Evolutionary conservation across 2,113 vertebrate genomes (phyloP), one percentile per base, ranked within the genome.

Genomic region (Coptodon bakossiorum): DNA sequence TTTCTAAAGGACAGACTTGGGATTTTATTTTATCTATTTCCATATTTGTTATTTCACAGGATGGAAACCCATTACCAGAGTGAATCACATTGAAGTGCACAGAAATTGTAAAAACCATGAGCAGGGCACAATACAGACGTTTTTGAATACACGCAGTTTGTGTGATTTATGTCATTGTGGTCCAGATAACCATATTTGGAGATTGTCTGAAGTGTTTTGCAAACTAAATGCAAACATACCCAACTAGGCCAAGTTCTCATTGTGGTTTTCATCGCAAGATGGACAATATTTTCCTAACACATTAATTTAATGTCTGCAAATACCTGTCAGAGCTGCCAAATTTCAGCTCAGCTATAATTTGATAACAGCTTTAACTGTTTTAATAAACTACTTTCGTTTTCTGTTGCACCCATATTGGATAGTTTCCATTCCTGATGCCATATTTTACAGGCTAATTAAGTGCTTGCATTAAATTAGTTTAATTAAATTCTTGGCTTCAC

Each of bases 1-100:
- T 91, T 82, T 6, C 86, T 89, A 88, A 82, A 86, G 89, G 89
- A 92, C 90, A 84, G 59, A 71, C 17, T 5, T 6, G 45, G 52
- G 53, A 73, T 76, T 27, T 84, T 27, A 11, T 50, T 84, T 34
- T 12, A 34, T 53, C 12, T 22, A 5, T 83, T 78, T 40, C 17
- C 24, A 71, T 81, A 81, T 61, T 29, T 61, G 43, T 34, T 17
- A 83, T 82, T 76, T 85, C 40, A 5, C 2, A 22, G 53, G n/a
- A 86, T 54, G 5, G 43, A 56, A 88, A 90, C 27, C 22, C n/a
- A 80, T 86, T 84, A 86, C 1, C 3, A 19, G 11, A 54, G 22
- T 34, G 83, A 85, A 22, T 82, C 48, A 89, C 22, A 38, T 13
- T 34, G 3, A 63, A 81, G 1, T 52, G 45, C 16, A 61, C 4